phyloP scores from a whole-genome alignment of 2,888 invertebrate genomes.

The Aelia acuminata region DNA sequence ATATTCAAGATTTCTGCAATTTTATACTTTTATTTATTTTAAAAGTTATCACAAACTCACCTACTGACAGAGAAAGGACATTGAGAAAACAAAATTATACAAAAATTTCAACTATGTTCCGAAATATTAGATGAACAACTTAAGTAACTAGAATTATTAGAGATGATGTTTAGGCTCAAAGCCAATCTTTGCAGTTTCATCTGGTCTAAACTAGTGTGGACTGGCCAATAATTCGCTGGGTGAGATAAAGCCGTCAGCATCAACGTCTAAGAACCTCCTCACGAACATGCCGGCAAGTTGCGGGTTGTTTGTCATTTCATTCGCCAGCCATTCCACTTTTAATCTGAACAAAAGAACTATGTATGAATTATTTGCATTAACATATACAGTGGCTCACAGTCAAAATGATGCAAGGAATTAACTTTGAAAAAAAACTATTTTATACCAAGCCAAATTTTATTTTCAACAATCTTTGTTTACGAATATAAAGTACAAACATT shows the following conservation, averaged over 20 bases:
- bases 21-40: conserved; percentile 2
- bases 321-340: conserved; percentile 69
- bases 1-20: not conserved
- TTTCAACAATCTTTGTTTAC: too few species aligned
- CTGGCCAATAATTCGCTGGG: conserved; percentile 73
- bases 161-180: not conserved
- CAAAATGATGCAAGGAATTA: too few species aligned
- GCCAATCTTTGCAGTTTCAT: not conserved
- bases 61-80: not conserved
- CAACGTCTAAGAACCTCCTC: conserved; percentile 73
- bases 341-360: conserved; percentile 68
- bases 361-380: too few species aligned
- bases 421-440: too few species aligned
- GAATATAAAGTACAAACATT: too few species aligned
- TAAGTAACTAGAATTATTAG: conserved; percentile 16
- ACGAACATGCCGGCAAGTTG: conserved; percentile 75
- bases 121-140: conserved; percentile 18
- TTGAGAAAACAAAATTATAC: conserved; percentile 4
- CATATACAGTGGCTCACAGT: too few species aligned
- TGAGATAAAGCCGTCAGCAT: conserved; percentile 74
- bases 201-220: not conserved
- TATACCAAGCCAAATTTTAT: too few species aligned
- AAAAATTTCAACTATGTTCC: conserved; percentile 13
- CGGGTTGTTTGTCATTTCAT: conserved; percentile 73
- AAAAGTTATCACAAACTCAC: not conserved